These are phyloP conservation scores for Camponotus vicinus DNA, from an alignment of 1,140 invertebrate genomes.

Conservation along the genomic window DNA sequence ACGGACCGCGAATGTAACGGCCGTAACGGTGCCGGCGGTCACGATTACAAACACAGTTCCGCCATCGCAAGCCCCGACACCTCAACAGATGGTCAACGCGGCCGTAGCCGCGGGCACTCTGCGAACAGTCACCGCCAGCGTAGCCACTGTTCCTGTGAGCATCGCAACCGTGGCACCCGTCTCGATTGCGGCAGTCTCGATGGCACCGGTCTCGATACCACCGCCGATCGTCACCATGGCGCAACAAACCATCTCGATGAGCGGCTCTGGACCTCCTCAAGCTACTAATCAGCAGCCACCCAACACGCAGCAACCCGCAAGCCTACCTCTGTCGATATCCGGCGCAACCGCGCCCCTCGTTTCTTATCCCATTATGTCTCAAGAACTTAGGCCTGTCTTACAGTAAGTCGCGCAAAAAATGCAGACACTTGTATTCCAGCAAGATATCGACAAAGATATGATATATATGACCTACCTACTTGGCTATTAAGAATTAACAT, in stretches of 20 bases:
- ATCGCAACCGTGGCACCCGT: conserved; percentile 88
- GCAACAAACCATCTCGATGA: conserved; percentile 85
- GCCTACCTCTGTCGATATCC: conserved; percentile 86
- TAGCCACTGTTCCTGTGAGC: conserved; percentile 89
- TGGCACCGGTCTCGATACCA: conserved; percentile 87
- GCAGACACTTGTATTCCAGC: background rate
- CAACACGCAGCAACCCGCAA: conserved; percentile 82
- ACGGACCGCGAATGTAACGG: conserved; percentile 85
- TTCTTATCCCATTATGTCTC: conserved; percentile 91
- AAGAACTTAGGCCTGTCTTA: conserved; percentile 85
- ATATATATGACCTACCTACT: conserved; percentile 21
- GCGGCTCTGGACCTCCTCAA: conserved; percentile 82
- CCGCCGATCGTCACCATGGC: conserved; percentile 89
- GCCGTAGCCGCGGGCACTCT: conserved; percentile 85
- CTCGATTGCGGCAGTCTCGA: conserved; percentile 87
- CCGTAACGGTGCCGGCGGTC: conserved; percentile 88
- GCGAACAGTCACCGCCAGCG: conserved; percentile 88
- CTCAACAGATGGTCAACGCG: conserved; percentile 85
- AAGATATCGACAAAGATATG: conserved; percentile 14
- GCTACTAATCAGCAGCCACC: conserved; percentile 83
- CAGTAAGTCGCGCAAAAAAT: conserved; percentile 73
- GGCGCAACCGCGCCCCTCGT: conserved; percentile 88
- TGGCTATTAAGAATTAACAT: conserved; percentile 53
- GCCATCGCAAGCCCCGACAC: conserved; percentile 85
- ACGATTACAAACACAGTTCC: conserved; percentile 87